Evolutionary conservation across 2,888 invertebrate genomes (phyloP).

Genomic region (Philhelius pedissequus): DNA sequence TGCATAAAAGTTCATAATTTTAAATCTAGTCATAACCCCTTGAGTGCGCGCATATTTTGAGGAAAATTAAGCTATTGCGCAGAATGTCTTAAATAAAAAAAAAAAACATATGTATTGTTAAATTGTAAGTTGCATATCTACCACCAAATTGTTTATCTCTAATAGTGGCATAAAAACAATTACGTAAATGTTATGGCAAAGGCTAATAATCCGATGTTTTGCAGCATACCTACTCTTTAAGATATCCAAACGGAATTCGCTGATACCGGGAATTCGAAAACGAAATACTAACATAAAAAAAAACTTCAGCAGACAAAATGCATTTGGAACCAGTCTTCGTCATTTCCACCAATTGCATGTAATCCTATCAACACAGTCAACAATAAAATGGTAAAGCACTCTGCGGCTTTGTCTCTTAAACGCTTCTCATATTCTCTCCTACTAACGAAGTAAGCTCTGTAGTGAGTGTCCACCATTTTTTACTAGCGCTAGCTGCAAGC

Average conservation of each 20-base stretch:
- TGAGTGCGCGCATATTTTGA: too few relatives aligned
- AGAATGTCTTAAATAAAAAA: too few relatives aligned
- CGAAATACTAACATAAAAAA: neutral
- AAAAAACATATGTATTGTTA: too few relatives aligned
- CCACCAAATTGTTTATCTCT: neutral
- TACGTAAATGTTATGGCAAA: neutral
- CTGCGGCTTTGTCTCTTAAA: neutral
- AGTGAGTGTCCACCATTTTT: conserved; percentile 29
- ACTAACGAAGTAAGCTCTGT: neutral
- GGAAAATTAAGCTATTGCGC: too few relatives aligned
- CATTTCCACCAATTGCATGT: neutral
- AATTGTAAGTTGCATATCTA: too few relatives aligned
- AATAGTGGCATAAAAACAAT: neutral
- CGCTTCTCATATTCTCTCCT: neutral
- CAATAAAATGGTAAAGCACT: conserved; percentile 28
- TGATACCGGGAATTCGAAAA: neutral
- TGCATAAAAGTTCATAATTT: too few relatives aligned
- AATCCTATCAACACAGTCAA: neutral
- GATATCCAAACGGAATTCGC: neutral
- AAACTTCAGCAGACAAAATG: neutral
- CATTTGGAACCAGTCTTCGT: conserved; percentile 46
- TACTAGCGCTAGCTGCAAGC: neutral
- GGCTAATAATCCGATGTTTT: neutral
- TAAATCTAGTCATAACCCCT: too few relatives aligned
- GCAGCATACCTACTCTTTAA: too few relatives aligned